Evolutionary conservation across 2,797 vertebrate genomes (phyloP).

Genomic region (Gallinago nigripennis): DNA sequence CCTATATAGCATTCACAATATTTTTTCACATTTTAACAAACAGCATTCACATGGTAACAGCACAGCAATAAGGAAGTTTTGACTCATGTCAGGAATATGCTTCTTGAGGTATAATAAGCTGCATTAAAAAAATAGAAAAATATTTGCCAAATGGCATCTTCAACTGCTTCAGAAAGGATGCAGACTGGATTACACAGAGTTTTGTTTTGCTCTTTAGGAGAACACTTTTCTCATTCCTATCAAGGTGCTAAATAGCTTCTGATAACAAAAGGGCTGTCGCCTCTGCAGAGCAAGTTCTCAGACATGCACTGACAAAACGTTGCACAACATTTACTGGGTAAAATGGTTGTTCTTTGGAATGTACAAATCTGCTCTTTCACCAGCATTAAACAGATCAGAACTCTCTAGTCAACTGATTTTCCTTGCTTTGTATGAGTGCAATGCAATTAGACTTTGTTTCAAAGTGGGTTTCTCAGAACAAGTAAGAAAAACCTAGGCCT

Average conservation of each 20-base stretch:
- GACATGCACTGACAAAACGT: neutral
- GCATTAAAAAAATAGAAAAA: neutral
- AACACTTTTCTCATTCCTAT: neutral
- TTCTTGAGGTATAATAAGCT: neutral
- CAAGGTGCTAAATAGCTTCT: neutral
- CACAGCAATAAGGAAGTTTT: neutral
- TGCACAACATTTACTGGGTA: neutral
- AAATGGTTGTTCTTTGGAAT: neutral
- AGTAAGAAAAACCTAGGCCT: neutral
- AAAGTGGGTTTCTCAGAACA: neutral
- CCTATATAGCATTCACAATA: neutral
- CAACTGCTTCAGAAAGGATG: neutral
- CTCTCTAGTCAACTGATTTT: neutral
- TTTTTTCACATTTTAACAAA: neutral
- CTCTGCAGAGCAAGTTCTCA: neutral
- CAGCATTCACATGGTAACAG: neutral
- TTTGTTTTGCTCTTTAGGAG: neutral
- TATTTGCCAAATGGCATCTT: neutral
- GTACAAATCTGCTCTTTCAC: neutral
- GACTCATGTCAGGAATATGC: neutral
- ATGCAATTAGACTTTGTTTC: neutral
- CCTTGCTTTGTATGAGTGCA: neutral
- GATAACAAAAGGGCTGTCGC: neutral
- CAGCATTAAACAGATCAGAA: neutral
- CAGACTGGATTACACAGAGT: accelerated